Evolutionary conservation across 2,113 vertebrate genomes (phyloP).

Genomic region (Fukomys damarensis): DNA sequence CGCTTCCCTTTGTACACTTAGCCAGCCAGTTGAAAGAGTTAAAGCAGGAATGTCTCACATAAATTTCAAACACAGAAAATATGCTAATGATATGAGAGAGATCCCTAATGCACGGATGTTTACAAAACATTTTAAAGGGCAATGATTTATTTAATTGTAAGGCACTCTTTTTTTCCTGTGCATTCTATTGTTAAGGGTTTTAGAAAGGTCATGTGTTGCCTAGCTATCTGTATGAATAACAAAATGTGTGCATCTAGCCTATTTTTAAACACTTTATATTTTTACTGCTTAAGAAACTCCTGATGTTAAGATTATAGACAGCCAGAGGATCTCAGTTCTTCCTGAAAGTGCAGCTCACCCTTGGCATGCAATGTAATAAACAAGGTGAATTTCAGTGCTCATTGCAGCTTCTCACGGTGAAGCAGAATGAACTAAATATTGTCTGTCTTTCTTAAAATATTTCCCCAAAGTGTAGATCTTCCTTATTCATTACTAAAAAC

Average conservation of each 20-base stretch:
- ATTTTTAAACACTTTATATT: slow-evolving; percentile 29
- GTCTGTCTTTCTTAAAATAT: background rate
- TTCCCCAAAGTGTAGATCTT: background rate
- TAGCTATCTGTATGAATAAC: background rate
- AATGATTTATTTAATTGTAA: slow-evolving; percentile 13
- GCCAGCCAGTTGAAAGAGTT: background rate
- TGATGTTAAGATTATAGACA: background rate
- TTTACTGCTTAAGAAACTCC: background rate
- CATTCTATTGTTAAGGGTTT: slow-evolving; percentile 1
- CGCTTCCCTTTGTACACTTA: background rate
- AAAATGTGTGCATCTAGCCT: background rate
- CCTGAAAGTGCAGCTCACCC: background rate
- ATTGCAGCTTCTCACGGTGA: background rate
- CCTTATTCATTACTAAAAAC: background rate
- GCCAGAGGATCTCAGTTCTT: background rate
- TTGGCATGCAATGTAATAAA: background rate
- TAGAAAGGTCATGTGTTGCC: background rate
- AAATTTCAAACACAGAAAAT: background rate
- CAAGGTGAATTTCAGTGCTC: background rate
- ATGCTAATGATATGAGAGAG: background rate
- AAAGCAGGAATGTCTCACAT: background rate
- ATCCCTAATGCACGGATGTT: background rate
- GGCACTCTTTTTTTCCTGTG: background rate
- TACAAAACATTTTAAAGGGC: slow-evolving; percentile 13
- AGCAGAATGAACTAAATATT: background rate